phyloP scores from a whole-genome alignment of 1,140 invertebrate species.

The Teleopsis dalmanni region DNA sequence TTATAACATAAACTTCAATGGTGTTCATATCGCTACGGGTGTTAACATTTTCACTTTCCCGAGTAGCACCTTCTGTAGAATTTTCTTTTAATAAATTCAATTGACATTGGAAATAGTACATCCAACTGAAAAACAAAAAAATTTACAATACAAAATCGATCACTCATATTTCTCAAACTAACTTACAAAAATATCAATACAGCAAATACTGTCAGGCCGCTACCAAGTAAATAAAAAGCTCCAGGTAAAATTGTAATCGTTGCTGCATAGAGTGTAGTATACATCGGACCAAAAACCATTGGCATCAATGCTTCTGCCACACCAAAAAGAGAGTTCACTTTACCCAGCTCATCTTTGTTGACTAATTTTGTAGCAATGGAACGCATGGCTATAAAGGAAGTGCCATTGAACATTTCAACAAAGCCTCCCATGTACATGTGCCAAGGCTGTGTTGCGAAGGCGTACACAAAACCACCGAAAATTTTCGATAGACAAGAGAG shows the following conservation, averaged over 20 bases:
- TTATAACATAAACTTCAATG: too few species aligned
- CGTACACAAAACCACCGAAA: constrained; percentile 69
- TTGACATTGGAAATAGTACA: constrained; percentile 35
- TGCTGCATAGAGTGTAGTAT: constrained; percentile 63
- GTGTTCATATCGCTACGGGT: constrained; percentile 33
- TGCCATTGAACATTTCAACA: constrained; percentile 70
- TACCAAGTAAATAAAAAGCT: constrained; percentile 72
- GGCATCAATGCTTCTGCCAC: constrained; percentile 75
- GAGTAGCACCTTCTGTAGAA: too few species aligned
- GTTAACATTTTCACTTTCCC: too few species aligned
- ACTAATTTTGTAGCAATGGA: constrained; percentile 74
- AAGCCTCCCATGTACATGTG: constrained; percentile 74
- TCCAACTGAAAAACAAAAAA: constrained; percentile 23
- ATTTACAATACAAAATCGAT: background rate
- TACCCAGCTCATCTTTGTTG: constrained; percentile 57
- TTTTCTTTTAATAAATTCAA: constrained; percentile 12
- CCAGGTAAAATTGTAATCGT: constrained; percentile 67
- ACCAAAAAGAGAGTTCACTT: constrained; percentile 73
- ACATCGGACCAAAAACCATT: constrained; percentile 71
- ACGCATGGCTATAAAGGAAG: constrained; percentile 70
- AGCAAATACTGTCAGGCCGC: constrained; percentile 64
- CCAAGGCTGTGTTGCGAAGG: constrained; percentile 65
- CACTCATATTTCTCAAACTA: background rate
- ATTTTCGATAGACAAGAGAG: constrained; percentile 74
- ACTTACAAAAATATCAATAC: constrained; percentile 72